These are phyloP conservation scores for Lophochroa leadbeateri DNA, from an alignment of 2,113 vertebrate genomes.

Conservation along the genomic window DNA sequence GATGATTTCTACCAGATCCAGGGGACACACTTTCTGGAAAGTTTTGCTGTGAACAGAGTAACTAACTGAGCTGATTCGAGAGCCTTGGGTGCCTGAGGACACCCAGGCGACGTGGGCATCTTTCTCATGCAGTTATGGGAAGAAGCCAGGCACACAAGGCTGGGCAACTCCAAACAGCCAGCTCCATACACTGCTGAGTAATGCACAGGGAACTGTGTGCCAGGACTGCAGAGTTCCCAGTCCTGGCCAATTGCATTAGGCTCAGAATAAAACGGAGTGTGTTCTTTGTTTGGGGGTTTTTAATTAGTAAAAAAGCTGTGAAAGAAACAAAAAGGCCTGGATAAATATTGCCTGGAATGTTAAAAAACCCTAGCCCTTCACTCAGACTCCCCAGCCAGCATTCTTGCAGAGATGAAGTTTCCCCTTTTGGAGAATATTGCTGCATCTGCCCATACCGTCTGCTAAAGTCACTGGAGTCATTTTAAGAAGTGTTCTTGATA, in stretches of 20 bases:
- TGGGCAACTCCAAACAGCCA: background rate
- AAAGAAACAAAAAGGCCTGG: rapidly evolving
- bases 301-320: background rate
- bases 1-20: background rate
- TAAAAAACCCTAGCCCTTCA: background rate
- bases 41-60: background rate
- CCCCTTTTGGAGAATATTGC: background rate
- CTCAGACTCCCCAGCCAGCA: background rate
- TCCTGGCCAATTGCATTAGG: background rate
- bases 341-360: background rate
- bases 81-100: background rate
- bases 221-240: conserved; percentile 29
- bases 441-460: background rate
- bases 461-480: background rate
- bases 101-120: background rate
- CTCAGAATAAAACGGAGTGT: background rate
- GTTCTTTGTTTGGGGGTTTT: background rate
- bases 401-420: background rate
- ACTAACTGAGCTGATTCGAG: background rate
- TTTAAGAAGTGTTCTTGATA: background rate
- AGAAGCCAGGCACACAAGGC: background rate
- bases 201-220: background rate
- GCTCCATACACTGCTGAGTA: conserved; percentile 24
- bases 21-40: background rate
- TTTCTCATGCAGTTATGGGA: background rate